Evolutionary conservation across 2,113 vertebrate species (phyloP).

Genomic region (Glaucomys volans): DNA sequence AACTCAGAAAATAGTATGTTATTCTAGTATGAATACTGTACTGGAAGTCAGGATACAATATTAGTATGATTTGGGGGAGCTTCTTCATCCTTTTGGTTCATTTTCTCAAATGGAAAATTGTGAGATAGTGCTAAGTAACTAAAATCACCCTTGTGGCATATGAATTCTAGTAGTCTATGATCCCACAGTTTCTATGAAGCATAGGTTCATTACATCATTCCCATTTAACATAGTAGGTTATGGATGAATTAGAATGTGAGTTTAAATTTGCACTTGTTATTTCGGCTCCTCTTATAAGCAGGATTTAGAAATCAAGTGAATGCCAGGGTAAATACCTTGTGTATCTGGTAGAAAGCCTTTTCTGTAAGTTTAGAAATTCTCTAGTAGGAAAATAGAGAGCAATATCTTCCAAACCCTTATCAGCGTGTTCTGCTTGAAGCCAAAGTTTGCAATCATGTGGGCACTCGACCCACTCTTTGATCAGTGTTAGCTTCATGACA

Average conservation of each 20-base stretch:
- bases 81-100: not conserved
- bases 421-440: not conserved
- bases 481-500: conserved; percentile 17
- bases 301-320: conserved; percentile 16
- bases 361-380: not conserved
- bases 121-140: not conserved
- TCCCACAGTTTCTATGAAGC: not conserved
- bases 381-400: conserved; percentile 25
- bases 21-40: not conserved
- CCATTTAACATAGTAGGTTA: not conserved
- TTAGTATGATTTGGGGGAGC: not conserved
- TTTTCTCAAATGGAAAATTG: not conserved
- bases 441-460: conserved; percentile 22
- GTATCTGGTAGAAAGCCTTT: not conserved
- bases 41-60: not conserved
- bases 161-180: not conserved
- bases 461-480: not conserved
- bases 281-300: not conserved
- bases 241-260: not conserved
- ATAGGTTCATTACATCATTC: not conserved
- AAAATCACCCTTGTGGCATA: not conserved
- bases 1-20: not conserved
- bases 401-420: not conserved
- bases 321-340: not conserved
- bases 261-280: not conserved